Evolutionary conservation across 2,888 invertebrate genomes (phyloP), one percentile per base, ranked within the genome.

Genomic region (Polymixis flavicincta): DNA sequence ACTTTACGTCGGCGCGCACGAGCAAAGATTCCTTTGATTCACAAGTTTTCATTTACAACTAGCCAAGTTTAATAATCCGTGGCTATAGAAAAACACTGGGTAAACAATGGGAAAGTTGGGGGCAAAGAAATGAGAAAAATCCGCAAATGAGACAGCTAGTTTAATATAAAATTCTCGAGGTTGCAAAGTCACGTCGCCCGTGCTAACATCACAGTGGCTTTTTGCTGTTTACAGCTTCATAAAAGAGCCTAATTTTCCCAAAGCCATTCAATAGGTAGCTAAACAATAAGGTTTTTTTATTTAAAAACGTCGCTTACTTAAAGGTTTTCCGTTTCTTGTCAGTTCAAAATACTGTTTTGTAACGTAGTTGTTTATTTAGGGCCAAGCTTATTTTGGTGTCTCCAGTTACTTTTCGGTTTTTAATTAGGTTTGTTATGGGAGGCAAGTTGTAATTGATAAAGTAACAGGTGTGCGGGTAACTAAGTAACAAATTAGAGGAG

Each of bases 151-250:
- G 63, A 25, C 22, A 28, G 59, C 67, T 73, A 83, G 76, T 87
- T 87, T 82, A 86, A 88, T 87, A 87, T 86, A 86, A 90, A 89
- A 90, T 85, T 86, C 82, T 77, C 79, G 80, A 90, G 91, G 85
- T 91, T 90, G 89, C 89, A 65, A 85, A 90, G 91, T 91, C 92
- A 92, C 91, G 90, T 88, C 85, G 74, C 63, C 60, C 63, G 55
- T 37, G 19, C 55, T 45, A 59, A 59, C 55, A 45, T 78, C 85
- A 81, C 73, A 79, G 72, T 85, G 78, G 85, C 84, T 84, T 83
- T 89, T 89, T 87, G 86, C 85, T 87, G 85, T 89, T 87, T 84
- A 76, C 63, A 76, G 87, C 85, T 87, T 88, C 84, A 89, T 89
- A 89, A 92, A 91, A 89, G 88, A 88, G 86, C 84, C 87, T 89